Evolutionary conservation across 2,113 vertebrate species (phyloP).

Genomic region (Microtus richardsoni): DNA sequence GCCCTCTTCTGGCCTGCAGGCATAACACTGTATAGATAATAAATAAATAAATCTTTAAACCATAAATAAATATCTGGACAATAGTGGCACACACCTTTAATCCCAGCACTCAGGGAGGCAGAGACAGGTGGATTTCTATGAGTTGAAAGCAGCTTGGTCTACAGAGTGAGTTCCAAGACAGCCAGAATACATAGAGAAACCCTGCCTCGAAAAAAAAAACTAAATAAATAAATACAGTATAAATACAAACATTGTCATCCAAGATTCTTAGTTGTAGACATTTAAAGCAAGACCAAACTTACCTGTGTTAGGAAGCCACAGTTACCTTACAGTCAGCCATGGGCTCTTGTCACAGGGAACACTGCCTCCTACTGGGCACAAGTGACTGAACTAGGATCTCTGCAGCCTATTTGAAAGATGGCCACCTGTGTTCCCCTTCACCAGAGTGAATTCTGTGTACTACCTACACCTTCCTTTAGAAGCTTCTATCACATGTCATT

Average conservation of each 20-base stretch:
- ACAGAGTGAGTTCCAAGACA: no score
- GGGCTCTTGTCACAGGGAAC: not conserved
- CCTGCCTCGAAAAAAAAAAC: no score
- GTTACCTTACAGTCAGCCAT: not conserved
- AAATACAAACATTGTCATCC: slow-evolving; percentile 33
- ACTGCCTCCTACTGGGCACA: not conserved
- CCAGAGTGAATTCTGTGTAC: not conserved
- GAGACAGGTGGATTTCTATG: no score
- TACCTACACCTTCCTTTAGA: not conserved
- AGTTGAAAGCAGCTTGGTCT: no score
- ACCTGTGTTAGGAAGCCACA: not conserved
- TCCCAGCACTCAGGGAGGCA: no score
- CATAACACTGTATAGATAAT: no score
- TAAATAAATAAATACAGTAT: not conserved
- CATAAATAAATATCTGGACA: no score
- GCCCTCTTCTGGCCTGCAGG: no score
- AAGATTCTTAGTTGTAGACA: slow-evolving; percentile 11
- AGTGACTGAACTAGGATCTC: not conserved
- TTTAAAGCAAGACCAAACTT: not conserved
- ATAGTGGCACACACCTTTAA: no score
- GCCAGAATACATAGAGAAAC: no score
- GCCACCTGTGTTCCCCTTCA: not conserved
- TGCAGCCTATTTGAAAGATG: not conserved
- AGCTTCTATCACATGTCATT: not conserved
- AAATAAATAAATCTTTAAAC: no score